A percentile compares a stretch with the other conserved stretches of the same genome.
These are phyloP conservation scores for Drosophila novamexicana DNA, from an alignment of 1,140 invertebrate species.

Conservation along the genomic window DNA sequence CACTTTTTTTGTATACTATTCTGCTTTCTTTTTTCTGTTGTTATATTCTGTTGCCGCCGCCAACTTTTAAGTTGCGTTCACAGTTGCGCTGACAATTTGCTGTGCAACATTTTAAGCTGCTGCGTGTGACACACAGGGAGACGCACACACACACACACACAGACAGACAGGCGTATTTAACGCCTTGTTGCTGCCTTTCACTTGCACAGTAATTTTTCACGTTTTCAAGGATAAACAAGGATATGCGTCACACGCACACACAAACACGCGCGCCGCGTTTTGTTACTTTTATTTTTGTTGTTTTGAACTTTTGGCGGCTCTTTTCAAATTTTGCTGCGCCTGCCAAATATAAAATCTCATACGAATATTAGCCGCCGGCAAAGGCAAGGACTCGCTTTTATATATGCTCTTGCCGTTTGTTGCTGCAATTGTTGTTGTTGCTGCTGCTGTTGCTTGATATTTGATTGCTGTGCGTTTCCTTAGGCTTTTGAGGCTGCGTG, in stretches of 20 bases:
- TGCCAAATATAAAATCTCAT: conserved; percentile 30
- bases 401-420: conserved; percentile 37
- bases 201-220: conserved; percentile 36
- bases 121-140: background rate
- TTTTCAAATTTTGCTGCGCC: conserved; percentile 7
- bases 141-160: background rate
- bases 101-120: conserved; percentile 27
- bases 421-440: conserved; percentile 37
- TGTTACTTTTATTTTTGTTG: conserved; percentile 18
- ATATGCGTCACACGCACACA: conserved; percentile 26
- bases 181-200: conserved; percentile 47
- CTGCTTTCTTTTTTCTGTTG: background rate
- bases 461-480: conserved; percentile 23
- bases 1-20: conserved; percentile 45
- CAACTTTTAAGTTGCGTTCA: conserved; percentile 45
- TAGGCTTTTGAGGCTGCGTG: conserved; percentile 14
- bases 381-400: background rate
- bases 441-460: conserved; percentile 7
- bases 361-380: conserved; percentile 23
- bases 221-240: conserved; percentile 50
- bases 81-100: conserved; percentile 44
- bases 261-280: conserved; percentile 22
- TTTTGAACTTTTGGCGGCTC: conserved; percentile 39
- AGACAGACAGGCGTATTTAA: conserved; percentile 24
- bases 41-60: conserved; percentile 13